phyloP scores from a whole-genome alignment of 2,888 invertebrate genomes.

The Lasius fuliginosus region DNA sequence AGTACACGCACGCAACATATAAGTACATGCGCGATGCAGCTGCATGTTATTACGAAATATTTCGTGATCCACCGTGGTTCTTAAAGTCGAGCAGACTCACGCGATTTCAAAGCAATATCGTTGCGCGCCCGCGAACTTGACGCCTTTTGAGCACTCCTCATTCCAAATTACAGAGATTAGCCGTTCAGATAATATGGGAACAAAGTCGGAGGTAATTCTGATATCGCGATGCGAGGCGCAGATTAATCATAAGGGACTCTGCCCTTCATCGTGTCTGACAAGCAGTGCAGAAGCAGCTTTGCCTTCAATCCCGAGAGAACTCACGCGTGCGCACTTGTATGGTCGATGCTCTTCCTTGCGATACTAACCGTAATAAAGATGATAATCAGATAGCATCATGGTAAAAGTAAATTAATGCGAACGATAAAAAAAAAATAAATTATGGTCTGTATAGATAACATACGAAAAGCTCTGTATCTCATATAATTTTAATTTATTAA shows the following conservation, averaged over 20 bases:
- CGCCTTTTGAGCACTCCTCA: slow-evolving; percentile 39
- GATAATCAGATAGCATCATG: slow-evolving; percentile 16
- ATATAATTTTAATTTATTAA: background rate
- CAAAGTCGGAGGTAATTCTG: slow-evolving; percentile 48
- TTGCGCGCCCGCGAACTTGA: slow-evolving; percentile 23
- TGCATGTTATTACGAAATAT: slow-evolving; percentile 44
- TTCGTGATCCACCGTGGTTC: slow-evolving; percentile 16
- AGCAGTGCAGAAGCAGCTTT: slow-evolving; percentile 12
- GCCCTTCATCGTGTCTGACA: slow-evolving; percentile 38
- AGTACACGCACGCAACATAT: background rate
- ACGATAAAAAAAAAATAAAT: background rate
- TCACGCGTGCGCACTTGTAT: slow-evolving; percentile 26
- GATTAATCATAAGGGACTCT: slow-evolving; percentile 52
- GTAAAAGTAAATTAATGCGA: background rate
- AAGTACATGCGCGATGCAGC: background rate
- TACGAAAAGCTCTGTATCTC: background rate
- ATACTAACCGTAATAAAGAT: slow-evolving; percentile 41
- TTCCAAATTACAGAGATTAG: slow-evolving; percentile 47
- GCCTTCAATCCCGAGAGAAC: slow-evolving; percentile 21
- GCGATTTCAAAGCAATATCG: slow-evolving; percentile 44
- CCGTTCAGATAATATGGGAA: slow-evolving; percentile 40
- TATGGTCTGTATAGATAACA: background rate
- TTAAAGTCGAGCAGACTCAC: slow-evolving; percentile 27
- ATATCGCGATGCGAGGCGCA: slow-evolving; percentile 46
- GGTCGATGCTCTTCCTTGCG: slow-evolving; percentile 17